phyloP scores from a whole-genome alignment of 2,113 vertebrate genomes.

The Hypocryptadius cinnamomeus region DNA sequence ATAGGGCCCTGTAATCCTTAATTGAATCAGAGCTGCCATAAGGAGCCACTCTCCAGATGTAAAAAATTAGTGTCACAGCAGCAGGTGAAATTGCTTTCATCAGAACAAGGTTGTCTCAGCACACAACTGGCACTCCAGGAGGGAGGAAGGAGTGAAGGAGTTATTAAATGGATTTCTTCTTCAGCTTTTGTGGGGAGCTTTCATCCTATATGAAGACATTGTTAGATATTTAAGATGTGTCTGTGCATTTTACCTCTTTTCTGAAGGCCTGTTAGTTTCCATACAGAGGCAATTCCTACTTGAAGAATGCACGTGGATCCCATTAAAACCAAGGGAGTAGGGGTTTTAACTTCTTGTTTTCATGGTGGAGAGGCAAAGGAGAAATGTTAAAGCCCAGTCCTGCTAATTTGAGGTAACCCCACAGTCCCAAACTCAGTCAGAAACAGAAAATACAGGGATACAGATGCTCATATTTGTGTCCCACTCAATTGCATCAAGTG shows the following conservation, averaged over 20 bases:
- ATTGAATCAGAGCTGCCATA: background rate
- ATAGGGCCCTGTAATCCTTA: background rate
- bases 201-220: background rate
- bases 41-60: background rate
- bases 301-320: background rate
- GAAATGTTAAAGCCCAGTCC: background rate
- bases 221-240: background rate
- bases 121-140: background rate
- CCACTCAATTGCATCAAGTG: background rate
- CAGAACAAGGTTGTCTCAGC: background rate
- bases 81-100: background rate
- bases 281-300: background rate
- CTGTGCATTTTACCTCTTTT: background rate
- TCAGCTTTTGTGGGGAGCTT: background rate
- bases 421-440: background rate
- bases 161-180: slow-evolving; percentile 1
- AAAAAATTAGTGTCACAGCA: background rate
- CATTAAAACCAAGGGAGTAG: background rate
- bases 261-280: background rate
- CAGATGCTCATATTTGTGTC: background rate
- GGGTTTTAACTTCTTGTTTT: background rate
- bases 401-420: background rate
- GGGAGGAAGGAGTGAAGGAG: background rate
- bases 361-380: background rate
- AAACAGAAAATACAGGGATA: background rate